Evolutionary conservation across 2,797 vertebrate genomes (phyloP).

Genomic region (Synanceia verrucosa): DNA sequence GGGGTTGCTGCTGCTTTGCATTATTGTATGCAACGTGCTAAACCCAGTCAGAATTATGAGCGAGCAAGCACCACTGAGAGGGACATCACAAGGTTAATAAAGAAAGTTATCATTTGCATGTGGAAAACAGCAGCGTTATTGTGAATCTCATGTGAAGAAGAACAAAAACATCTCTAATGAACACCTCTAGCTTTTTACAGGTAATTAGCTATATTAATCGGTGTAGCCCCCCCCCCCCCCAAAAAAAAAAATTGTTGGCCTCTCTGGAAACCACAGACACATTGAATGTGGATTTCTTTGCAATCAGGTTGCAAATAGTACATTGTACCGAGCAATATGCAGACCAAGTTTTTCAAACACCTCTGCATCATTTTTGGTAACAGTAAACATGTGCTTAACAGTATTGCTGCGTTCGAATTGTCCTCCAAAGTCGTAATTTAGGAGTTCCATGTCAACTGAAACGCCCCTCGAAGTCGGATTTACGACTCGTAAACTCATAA

Average conservation of each 20-base stretch:
- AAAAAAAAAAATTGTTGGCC: no score
- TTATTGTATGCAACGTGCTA: not conserved
- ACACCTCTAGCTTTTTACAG: not conserved
- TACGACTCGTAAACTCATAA: no score
- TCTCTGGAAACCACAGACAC: not conserved
- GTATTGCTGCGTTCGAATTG: no score
- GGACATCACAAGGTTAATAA: conserved; percentile 9
- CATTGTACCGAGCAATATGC: no score
- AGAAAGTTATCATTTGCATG: not conserved
- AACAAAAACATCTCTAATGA: not conserved
- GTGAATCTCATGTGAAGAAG: not conserved
- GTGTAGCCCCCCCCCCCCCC: not conserved
- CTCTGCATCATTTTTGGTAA: no score
- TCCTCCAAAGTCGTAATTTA: no score
- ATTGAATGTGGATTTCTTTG: not conserved
- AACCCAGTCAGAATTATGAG: not conserved
- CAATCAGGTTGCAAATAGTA: no score
- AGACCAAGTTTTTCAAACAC: no score
- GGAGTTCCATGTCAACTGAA: no score
- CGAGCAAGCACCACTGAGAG: not conserved
- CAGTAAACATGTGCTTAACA: no score
- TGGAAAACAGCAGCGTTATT: not conserved
- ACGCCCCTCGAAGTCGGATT: no score
- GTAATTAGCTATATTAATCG: not conserved
- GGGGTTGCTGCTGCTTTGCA: conserved; percentile 9